phyloP scores from a whole-genome alignment of 23 tunicate genomes.

The Ciona savignyi region DNA sequence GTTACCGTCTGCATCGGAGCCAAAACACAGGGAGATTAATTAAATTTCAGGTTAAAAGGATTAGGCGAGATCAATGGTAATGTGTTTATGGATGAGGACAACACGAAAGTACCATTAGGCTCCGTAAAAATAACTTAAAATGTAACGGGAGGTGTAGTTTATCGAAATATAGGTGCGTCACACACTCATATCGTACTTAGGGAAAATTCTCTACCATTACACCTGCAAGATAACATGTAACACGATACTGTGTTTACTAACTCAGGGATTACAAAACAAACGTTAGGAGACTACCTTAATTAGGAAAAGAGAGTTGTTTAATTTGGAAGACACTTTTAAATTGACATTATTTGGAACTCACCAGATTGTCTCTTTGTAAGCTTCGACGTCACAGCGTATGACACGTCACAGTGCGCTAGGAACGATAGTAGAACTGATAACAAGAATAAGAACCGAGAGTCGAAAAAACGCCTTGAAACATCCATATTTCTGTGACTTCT shows the following conservation, averaged over 20 bases:
- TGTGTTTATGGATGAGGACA: not conserved
- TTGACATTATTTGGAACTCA: no score
- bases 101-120: not conserved
- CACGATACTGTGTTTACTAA: no score
- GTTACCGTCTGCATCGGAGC: not conserved
- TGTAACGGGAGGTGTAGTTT: no score
- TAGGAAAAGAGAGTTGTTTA: no score
- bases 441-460: not conserved
- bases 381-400: not conserved
- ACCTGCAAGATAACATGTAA: not conserved
- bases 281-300: no score
- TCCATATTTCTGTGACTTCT: not conserved
- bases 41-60: not conserved
- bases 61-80: not conserved
- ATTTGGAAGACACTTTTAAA: no score
- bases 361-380: not conserved
- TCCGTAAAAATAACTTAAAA: no score
- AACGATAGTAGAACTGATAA: not conserved
- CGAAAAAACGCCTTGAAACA: not conserved
- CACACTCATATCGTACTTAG: not conserved
- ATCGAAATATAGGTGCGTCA: not conserved
- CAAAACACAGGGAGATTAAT: not conserved
- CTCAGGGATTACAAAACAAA: not conserved
- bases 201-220: not conserved
- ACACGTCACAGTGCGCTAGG: not conserved